Conservation (phyloP, 2,113 vertebrate genomes). For the Tauraco erythrolophus region DNA sequence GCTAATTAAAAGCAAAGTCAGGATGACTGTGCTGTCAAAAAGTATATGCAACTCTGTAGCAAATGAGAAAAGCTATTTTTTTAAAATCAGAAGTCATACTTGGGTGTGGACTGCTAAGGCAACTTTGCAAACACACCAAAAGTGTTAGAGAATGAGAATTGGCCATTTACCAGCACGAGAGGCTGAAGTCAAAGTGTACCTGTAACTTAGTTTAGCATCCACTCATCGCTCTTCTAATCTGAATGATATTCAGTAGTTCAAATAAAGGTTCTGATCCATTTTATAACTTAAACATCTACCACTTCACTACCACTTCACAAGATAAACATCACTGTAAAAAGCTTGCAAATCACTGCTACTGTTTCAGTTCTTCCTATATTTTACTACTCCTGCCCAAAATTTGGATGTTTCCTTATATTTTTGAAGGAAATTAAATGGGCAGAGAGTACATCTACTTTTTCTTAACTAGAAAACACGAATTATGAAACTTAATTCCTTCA, state of each 20-base stretch:
- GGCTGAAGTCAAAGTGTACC: neutral
- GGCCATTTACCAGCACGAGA: neutral
- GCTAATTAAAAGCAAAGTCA: neutral
- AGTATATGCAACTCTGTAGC: neutral
- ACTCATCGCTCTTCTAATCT: neutral
- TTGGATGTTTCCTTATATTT: neutral
- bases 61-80: neutral
- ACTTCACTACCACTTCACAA: neutral
- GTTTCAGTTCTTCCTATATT: neutral
- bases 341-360: neutral
- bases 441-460: neutral
- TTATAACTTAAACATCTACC: neutral
- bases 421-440: neutral
- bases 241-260: neutral
- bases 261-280: neutral
- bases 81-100: neutral
- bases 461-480: neutral
- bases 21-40: neutral
- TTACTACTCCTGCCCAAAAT: neutral
- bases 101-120: neutral
- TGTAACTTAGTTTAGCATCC: neutral
- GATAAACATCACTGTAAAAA: neutral
- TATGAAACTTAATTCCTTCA: neutral
- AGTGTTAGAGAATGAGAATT: neutral
- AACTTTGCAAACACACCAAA: neutral